These are phyloP conservation scores for Puntigrus tetrazona DNA, from an alignment of 2,113 vertebrate species.

Conservation along the genomic window DNA sequence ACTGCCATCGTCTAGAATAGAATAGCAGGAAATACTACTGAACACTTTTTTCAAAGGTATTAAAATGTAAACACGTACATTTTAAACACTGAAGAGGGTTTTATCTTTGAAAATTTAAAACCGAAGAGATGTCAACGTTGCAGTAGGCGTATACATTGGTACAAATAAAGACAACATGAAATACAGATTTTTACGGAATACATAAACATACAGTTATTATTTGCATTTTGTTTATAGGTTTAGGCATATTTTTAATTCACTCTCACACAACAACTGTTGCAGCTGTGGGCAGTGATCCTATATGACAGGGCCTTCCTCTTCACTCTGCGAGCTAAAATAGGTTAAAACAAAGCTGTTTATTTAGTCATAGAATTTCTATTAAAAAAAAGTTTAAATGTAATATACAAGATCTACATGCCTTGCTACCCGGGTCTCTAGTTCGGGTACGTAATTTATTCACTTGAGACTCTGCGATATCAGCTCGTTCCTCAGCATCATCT, in stretches of 20 bases:
- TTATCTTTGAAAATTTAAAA: background rate
- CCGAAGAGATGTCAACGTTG: background rate
- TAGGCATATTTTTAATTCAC: slow-evolving; percentile 5
- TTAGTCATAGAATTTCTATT: slow-evolving; percentile 10
- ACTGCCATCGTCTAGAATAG: background rate
- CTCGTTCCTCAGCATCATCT: slow-evolving; percentile 87
- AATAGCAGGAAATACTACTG: background rate
- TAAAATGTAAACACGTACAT: background rate
- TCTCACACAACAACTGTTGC: slow-evolving; percentile 64
- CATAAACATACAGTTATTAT: background rate
- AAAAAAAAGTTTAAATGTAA: background rate
- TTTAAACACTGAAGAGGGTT: background rate
- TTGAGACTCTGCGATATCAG: slow-evolving; percentile 86
- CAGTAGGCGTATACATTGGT: background rate
- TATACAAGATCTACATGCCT: slow-evolving; percentile 62
- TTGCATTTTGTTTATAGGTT: slow-evolving; percentile 27
- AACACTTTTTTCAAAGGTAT: background rate
- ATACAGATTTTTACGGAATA: background rate
- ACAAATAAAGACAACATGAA: background rate
- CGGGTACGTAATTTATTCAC: slow-evolving; percentile 88
- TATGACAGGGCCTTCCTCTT: slow-evolving; percentile 44
- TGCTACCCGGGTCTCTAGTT: slow-evolving; percentile 81
- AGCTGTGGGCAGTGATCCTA: slow-evolving; percentile 57
- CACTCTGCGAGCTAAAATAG: slow-evolving; percentile 69
- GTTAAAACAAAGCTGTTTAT: slow-evolving; percentile 59